Evolutionary conservation across 2,797 vertebrate genomes (phyloP).

Genomic region (Smutsia temminckii): DNA sequence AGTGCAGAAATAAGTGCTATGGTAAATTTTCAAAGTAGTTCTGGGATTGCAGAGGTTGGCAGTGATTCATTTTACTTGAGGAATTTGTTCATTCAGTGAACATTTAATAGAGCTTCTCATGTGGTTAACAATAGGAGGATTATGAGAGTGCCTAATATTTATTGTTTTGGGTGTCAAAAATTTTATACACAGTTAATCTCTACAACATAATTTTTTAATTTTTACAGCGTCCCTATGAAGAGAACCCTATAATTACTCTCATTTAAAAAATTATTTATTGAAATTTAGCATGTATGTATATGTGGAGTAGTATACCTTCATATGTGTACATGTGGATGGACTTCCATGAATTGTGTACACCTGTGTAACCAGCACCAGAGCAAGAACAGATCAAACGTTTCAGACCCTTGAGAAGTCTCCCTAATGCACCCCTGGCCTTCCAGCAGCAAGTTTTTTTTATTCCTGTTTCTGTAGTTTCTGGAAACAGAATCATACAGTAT

Average conservation of each 20-base stretch:
- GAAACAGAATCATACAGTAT: neutral
- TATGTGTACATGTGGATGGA: neutral
- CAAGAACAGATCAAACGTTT: neutral
- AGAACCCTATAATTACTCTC: conserved; percentile 42
- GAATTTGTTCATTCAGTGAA: neutral
- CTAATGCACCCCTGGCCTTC: neutral
- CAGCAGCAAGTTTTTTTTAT: neutral
- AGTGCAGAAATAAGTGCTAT: neutral
- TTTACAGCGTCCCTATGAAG: neutral
- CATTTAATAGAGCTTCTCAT: neutral
- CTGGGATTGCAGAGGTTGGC: neutral
- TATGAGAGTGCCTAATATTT: neutral
- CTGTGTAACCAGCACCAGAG: neutral
- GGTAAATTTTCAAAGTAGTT: neutral
- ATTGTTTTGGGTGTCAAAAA: neutral
- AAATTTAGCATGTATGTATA: neutral
- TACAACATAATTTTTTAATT: conserved; percentile 22
- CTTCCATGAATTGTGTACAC: neutral
- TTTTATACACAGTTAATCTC: conserved; percentile 43
- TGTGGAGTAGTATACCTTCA: neutral
- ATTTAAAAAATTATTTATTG: neutral
- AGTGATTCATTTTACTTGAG: neutral
- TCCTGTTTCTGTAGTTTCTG: neutral
- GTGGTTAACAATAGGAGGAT: neutral
- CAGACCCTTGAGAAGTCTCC: neutral